Conservation (phyloP, 2,113 vertebrate species). For the Onychorhynchus coronatus region DNA sequence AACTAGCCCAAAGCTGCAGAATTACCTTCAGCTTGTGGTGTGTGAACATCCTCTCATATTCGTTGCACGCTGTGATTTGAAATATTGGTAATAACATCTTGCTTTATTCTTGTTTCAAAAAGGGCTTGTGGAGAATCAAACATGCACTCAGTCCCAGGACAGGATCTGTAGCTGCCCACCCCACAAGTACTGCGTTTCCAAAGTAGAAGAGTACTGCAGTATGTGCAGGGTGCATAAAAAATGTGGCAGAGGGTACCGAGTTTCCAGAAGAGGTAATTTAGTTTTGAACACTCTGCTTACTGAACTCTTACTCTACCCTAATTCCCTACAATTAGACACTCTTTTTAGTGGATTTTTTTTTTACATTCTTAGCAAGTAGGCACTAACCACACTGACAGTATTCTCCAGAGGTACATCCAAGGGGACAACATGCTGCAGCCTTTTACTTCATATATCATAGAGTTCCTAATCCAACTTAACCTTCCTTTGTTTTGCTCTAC, state of each 20-base stretch:
- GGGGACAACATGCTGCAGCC: background rate
- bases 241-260: slow-evolving; percentile 48
- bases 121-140: slow-evolving; percentile 59
- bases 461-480: background rate
- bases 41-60: background rate
- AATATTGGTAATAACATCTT: background rate
- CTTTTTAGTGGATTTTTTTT: background rate
- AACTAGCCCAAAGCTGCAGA: background rate
- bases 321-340: background rate
- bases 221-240: background rate
- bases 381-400: background rate
- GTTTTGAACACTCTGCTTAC: background rate
- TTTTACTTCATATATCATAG: background rate
- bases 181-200: slow-evolving; percentile 36
- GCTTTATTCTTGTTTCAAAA: background rate
- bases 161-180: slow-evolving; percentile 60
- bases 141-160: slow-evolving; percentile 42
- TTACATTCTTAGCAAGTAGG: background rate
- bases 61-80: background rate
- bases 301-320: background rate
- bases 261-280: slow-evolving; percentile 51
- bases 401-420: background rate
- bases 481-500: background rate
- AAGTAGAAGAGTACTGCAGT: background rate
- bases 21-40: background rate